These are phyloP conservation scores for Amblyteles armatorius DNA, from an alignment of 2,888 invertebrate genomes.

Conservation along the genomic window DNA sequence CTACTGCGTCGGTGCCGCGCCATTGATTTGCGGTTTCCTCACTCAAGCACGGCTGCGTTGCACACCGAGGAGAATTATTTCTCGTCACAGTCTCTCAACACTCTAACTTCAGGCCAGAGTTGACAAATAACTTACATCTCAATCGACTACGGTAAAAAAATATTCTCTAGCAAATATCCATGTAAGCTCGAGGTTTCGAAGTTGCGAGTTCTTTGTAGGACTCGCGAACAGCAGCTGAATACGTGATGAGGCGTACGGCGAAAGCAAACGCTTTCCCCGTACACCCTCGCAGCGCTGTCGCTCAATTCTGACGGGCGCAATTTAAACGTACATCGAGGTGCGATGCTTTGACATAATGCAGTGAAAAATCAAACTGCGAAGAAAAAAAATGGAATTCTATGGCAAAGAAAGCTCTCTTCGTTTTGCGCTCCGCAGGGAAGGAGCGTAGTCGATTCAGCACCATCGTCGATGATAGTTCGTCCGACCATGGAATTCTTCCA, in stretches of 20 bases:
- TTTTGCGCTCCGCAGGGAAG: no score
- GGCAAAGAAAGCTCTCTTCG: not conserved
- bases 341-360: not conserved
- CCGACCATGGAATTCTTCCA: not conserved
- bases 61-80: no score
- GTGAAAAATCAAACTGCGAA: not conserved
- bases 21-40: no score
- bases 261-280: not conserved
- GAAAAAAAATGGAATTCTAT: not conserved
- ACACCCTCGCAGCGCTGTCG: not conserved
- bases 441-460: not conserved
- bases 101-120: not conserved
- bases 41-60: no score
- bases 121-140: not conserved
- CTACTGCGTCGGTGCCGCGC: no score
- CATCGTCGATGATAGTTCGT: not conserved
- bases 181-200: not conserved
- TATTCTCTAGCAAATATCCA: not conserved
- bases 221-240: not conserved
- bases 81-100: not conserved
- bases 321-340: no score
- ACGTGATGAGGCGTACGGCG: not conserved
- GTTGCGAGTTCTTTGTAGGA: not conserved
- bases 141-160: no score
- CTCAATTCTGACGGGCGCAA: no score